These are phyloP conservation scores for Clarias laeviceps DNA, from an alignment of 2,797 vertebrate genomes.

Conservation along the genomic window DNA sequence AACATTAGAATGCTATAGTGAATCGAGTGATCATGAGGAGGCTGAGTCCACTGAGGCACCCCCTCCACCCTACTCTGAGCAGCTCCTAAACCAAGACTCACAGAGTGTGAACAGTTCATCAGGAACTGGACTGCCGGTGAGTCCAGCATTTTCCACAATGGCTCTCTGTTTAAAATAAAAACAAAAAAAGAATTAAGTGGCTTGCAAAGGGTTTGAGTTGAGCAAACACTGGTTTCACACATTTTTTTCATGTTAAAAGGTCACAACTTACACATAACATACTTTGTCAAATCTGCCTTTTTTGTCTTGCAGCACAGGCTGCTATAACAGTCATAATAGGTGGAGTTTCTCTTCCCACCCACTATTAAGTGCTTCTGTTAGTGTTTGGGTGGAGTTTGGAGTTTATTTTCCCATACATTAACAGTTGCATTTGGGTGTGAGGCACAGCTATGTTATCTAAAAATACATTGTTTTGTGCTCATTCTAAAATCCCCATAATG, in stretches of 20 bases:
- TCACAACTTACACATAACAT: neutral
- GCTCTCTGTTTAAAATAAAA: neutral
- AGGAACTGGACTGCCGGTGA: slow-evolving; percentile 70
- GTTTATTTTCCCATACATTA: neutral
- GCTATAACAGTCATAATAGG: neutral
- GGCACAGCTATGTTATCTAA: neutral
- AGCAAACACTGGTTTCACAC: neutral
- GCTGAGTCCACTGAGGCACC: slow-evolving; percentile 80
- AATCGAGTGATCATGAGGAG: slow-evolving; percentile 93
- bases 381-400: neutral
- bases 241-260: neutral
- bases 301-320: neutral
- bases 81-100: slow-evolving; percentile 63
- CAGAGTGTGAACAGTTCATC: slow-evolving; percentile 61
- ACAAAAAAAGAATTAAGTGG: neutral
- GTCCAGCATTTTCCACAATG: slow-evolving; percentile 27
- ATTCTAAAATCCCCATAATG: neutral
- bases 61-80: slow-evolving; percentile 78
- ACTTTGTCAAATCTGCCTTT: neutral
- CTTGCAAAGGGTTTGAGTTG: neutral
- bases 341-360: neutral
- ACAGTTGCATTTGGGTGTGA: neutral
- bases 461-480: neutral
- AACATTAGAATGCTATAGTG: slow-evolving; percentile 91
- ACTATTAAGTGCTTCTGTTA: no score